These are phyloP conservation scores for Threskiornis aethiopicus DNA, from an alignment of 2,797 vertebrate species.

Conservation along the genomic window DNA sequence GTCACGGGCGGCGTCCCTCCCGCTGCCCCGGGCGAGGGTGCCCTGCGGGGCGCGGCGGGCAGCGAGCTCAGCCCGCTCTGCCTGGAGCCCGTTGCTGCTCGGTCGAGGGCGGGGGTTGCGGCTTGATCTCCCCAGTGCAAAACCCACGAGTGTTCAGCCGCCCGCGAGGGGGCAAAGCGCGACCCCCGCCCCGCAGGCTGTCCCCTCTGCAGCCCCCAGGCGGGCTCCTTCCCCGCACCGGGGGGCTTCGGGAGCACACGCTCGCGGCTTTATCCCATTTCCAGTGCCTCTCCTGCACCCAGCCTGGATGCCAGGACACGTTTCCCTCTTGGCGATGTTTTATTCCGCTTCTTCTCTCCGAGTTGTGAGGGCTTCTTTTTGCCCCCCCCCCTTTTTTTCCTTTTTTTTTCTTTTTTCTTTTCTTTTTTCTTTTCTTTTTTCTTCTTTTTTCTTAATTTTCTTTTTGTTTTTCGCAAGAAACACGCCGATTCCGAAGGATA, in stretches of 20 bases:
- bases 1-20: fast-evolving
- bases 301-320: not conserved
- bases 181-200: fast-evolving
- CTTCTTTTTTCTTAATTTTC: too few species aligned
- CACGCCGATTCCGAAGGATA: fast-evolving
- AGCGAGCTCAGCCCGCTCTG: not conserved
- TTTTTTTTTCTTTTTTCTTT: too few species aligned
- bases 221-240: not conserved
- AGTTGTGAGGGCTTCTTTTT: not conserved
- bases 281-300: not conserved
- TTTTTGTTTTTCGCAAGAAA: not conserved
- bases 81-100: not conserved
- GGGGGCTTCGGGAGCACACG: fast-evolving
- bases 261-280: not conserved
- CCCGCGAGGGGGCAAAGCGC: not conserved
- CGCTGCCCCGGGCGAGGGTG: not conserved
- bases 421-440: too few species aligned
- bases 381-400: too few species aligned
- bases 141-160: not conserved
- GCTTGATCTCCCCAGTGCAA: not conserved
- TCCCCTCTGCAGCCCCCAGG: not conserved
- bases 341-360: not conserved
- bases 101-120: fast-evolving
- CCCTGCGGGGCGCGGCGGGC: not conserved
- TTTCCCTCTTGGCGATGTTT: not conserved